phyloP scores from a whole-genome alignment of 2,113 vertebrate species.

The Hiodon tergisus region DNA sequence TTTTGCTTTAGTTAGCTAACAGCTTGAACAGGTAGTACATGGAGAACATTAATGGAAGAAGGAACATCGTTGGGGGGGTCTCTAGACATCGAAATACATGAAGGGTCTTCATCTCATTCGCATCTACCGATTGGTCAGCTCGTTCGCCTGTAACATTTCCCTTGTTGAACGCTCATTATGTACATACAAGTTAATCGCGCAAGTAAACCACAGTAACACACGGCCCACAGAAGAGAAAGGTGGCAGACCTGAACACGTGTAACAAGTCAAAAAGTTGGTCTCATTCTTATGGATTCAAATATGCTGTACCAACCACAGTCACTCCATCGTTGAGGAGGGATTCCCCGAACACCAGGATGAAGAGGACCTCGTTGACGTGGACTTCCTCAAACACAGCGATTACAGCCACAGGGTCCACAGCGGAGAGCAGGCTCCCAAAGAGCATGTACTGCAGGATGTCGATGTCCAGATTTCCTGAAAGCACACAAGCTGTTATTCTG shows the following conservation, averaged over 20 bases:
- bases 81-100: too few relatives aligned
- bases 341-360: conserved; percentile 96
- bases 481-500: not conserved
- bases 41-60: too few relatives aligned
- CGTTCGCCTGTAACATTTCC: too few relatives aligned
- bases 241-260: not conserved
- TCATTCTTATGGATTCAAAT: not conserved
- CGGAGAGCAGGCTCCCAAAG: conserved; percentile 87
- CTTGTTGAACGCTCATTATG: too few relatives aligned
- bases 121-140: too few relatives aligned
- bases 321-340: conserved; percentile 94
- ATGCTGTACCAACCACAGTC: conserved; percentile 76
- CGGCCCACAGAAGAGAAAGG: too few relatives aligned
- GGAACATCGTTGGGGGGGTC: too few relatives aligned
- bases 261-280: not conserved
- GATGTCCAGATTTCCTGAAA: conserved; percentile 64
- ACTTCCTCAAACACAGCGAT: conserved; percentile 95
- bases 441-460: conserved; percentile 86
- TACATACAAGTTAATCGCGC: too few relatives aligned
- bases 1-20: too few relatives aligned
- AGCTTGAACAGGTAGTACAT: too few relatives aligned
- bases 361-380: conserved; percentile 95
- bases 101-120: too few relatives aligned
- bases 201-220: too few relatives aligned
- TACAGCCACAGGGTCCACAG: conserved; percentile 93